phyloP scores from a whole-genome alignment of 2,797 vertebrate genomes.

The Micropoecilia bifurca region DNA sequence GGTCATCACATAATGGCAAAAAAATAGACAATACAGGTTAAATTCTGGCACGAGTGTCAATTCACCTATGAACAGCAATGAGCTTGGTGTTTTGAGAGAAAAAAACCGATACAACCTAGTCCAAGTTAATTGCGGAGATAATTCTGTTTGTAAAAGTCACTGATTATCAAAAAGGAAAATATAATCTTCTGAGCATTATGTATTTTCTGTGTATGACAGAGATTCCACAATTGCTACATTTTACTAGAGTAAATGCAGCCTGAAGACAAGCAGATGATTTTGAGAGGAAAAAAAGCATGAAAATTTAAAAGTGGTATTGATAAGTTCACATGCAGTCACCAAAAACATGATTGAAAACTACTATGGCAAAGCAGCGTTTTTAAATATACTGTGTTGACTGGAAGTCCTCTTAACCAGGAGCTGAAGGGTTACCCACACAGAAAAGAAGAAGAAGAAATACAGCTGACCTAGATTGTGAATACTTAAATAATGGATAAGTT shows the following conservation, averaged over 20 bases:
- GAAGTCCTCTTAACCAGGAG: constrained; percentile 24
- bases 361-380: neutral
- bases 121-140: neutral
- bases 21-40: neutral
- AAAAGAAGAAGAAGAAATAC: constrained; percentile 19
- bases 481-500: constrained; percentile 75
- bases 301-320: neutral
- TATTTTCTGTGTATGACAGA: constrained; percentile 12
- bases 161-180: constrained; percentile 1
- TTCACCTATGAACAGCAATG: neutral
- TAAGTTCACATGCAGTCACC: neutral
- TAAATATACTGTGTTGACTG: neutral
- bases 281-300: neutral
- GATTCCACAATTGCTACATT: neutral
- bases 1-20: neutral
- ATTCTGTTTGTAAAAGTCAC: neutral
- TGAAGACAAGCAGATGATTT: neutral
- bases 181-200: neutral
- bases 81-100: neutral
- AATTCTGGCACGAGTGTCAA: neutral
- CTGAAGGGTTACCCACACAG: constrained; percentile 5
- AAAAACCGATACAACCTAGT: neutral
- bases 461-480: constrained; percentile 75
- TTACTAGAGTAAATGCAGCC: neutral
- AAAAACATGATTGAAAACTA: neutral